Evolutionary conservation across 2,888 invertebrate genomes (phyloP).

Genomic region (Meloe dianella): DNA sequence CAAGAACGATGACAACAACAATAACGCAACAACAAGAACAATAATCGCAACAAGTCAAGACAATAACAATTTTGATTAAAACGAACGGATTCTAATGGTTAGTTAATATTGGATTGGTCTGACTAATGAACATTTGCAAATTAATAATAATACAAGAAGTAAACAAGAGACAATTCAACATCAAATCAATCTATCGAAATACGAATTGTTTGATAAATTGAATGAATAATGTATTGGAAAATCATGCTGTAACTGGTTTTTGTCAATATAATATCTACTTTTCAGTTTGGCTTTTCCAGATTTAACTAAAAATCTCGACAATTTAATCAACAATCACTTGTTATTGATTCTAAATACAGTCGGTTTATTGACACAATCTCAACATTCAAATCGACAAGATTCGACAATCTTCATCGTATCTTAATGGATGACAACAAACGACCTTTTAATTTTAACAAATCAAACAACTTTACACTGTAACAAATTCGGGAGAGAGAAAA

Average conservation of each 20-base stretch:
- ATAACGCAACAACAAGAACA: slow-evolving; percentile 1
- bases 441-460: neutral
- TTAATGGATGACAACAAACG: neutral
- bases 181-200: neutral
- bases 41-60: slow-evolving; percentile 20
- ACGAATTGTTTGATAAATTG: neutral
- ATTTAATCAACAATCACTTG: neutral
- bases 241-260: no score
- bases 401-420: neutral
- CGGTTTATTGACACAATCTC: neutral
- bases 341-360: neutral
- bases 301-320: no score
- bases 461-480: no score
- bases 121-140: slow-evolving; percentile 2
- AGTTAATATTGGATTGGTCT: slow-evolving; percentile 26
- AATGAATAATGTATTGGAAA: neutral
- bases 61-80: slow-evolving; percentile 45
- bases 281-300: neutral
- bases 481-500: neutral
- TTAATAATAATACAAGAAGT: neutral
- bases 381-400: neutral
- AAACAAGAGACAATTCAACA: neutral
- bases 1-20: neutral
- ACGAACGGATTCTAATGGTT: slow-evolving; percentile 39
- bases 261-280: no score